phyloP scores from a whole-genome alignment of 2,888 invertebrate species.

The Torymus auratus region DNA sequence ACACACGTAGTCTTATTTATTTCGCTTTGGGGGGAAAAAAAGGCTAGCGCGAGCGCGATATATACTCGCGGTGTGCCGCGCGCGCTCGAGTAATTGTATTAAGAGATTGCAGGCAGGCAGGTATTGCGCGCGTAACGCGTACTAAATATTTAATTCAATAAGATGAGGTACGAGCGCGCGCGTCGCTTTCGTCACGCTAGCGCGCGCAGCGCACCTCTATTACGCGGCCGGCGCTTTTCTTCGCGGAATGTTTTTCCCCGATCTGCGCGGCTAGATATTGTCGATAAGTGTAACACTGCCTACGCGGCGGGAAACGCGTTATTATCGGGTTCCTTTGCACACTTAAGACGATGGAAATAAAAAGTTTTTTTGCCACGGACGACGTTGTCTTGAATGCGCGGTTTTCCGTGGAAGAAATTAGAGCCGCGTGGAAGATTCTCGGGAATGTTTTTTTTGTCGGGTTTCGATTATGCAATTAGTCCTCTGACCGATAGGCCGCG shows the following conservation, averaged over 20 bases:
- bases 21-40: neutral
- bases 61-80: neutral
- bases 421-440: conserved; percentile 5
- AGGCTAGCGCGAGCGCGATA: neutral
- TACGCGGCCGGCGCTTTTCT: too few relatives aligned
- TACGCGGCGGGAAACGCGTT: too few relatives aligned
- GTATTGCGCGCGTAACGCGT: neutral
- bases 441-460: conserved; percentile 7
- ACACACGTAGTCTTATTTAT: conserved; percentile 1
- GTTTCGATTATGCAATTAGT: conserved; percentile 38
- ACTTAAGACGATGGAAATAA: too few relatives aligned
- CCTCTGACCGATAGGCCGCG: neutral
- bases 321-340: too few relatives aligned
- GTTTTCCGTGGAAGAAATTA: too few relatives aligned
- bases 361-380: too few relatives aligned
- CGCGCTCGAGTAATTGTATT: conserved; percentile 28
- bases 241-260: too few relatives aligned
- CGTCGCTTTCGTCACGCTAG: neutral
- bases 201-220: too few relatives aligned
- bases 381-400: too few relatives aligned
- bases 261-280: too few relatives aligned
- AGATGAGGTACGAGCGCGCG: neutral
- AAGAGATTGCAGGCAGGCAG: conserved; percentile 21
- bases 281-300: too few relatives aligned
- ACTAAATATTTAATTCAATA: conserved; percentile 44